Base-by-base conservation (phyloP, 2,797 vertebrate genomes). In the Acestrorhynchus altus region DNA sequence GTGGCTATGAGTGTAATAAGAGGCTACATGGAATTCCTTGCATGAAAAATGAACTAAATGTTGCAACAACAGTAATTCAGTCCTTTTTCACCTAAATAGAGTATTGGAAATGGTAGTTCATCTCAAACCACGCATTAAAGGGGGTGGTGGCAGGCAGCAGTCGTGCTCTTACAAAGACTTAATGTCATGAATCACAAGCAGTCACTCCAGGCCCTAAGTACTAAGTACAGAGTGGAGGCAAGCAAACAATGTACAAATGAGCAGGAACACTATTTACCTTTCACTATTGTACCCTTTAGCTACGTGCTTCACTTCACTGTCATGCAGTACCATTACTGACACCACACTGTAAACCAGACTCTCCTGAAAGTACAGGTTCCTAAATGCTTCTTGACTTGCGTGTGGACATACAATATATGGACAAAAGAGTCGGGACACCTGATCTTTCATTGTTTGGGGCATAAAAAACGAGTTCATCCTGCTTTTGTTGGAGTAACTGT, bases 41-140 rank as follows among this genome's bases (percentile, higher is more conserved):
- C 82, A 20, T 56, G 78, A 80, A 74, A 86, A 57, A 78, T 84
- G 73, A 86, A 57, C 79, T 84, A 72, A 80, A 77, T 79, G 52
- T 9, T 4, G 18, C 35, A 76, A 20, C 52, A 71, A 24, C 18
- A 49, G 16, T 12, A 24, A 54, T 60, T 64, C 20, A 31, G 40
- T n/a, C 9, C 22, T 2, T 35, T 22, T 60, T 49, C 15, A 47
- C n/a, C 16, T 56, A 20, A 4, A 16, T 18, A 54, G 47, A 52
- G 46, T 70, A 8, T 31, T 59, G 49, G 28, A 56, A 72, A 60
- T 65, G 28, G 28, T 20, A 40, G 20, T 67, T 67, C 12, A 35
- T 64, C 57, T 44, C 47, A 52, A 40, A 28, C 44, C 46, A 26
- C 47, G 4, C 56, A 44, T 51, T 24, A 59, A 65, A n/a, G 31